Conservation (phyloP, 2,888 invertebrate species). For the Lasius platythorax region DNA sequence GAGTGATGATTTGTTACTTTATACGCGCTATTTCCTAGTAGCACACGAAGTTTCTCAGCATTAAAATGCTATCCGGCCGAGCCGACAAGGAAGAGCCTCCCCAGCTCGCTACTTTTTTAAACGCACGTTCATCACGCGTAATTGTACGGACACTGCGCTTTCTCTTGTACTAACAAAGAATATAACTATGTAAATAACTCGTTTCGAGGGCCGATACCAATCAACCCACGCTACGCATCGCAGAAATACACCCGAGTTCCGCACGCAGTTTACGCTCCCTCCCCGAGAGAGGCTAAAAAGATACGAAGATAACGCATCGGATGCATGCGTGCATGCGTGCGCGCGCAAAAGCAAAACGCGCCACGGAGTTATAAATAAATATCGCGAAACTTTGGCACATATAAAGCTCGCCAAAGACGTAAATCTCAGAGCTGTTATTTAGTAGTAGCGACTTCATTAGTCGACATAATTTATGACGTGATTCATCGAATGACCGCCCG, state of each 20-base stretch:
- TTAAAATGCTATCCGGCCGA: slow-evolving; percentile 71
- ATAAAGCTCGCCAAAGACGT: slow-evolving; percentile 73
- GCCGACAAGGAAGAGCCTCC: slow-evolving; percentile 58
- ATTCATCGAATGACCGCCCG: slow-evolving; percentile 72
- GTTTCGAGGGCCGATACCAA: slow-evolving; percentile 28
- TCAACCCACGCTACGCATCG: slow-evolving; percentile 40
- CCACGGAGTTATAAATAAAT: slow-evolving; percentile 74
- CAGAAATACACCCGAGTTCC: slow-evolving; percentile 11
- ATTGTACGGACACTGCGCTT: slow-evolving; percentile 33
- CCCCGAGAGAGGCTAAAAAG: slow-evolving; percentile 26
- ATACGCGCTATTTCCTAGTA: slow-evolving; percentile 61
- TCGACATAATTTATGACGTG: slow-evolving; percentile 79
- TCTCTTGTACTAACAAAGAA: slow-evolving; percentile 42
- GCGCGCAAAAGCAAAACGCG: slow-evolving; percentile 25
- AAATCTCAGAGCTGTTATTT: slow-evolving; percentile 77
- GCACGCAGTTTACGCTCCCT: background rate
- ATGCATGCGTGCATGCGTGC: background rate
- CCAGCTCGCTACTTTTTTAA: slow-evolving; percentile 43
- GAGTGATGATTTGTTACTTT: slow-evolving; percentile 28
- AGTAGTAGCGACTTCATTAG: slow-evolving; percentile 81
- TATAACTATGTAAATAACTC: slow-evolving; percentile 18
- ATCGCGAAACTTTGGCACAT: slow-evolving; percentile 66
- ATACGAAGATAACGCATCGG: slow-evolving; percentile 36
- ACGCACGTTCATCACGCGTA: slow-evolving; percentile 31
- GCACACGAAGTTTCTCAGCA: slow-evolving; percentile 75